A percentile compares a stretch with the other conserved stretches of the same genome.
Evolutionary conservation across 1,140 invertebrate genomes (phyloP).

Genomic region (Platyura marginata): DNA sequence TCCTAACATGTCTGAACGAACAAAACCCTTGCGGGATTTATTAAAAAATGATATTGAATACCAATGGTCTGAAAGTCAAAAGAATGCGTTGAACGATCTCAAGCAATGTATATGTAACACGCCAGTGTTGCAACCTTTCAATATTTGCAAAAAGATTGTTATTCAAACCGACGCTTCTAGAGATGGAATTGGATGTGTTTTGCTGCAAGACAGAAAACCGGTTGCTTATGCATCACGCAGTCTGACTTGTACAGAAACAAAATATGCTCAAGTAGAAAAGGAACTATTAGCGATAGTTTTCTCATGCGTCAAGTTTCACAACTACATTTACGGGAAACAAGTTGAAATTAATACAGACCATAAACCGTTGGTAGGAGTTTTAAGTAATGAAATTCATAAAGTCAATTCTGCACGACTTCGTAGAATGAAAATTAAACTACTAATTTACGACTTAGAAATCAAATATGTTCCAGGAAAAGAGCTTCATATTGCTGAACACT

Average conservation of each 20-base stretch:
- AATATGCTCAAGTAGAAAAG: slow-evolving; percentile 21
- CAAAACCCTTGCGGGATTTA: too few species aligned
- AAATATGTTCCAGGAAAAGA: not conserved
- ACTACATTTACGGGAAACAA: slow-evolving; percentile 9
- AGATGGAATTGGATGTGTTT: slow-evolving; percentile 9
- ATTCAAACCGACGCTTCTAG: slow-evolving; percentile 16
- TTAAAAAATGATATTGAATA: too few species aligned
- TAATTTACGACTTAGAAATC: not conserved
- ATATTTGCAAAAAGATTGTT: slow-evolving; percentile 9
- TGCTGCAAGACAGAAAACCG: slow-evolving; percentile 12
- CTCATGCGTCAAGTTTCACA: slow-evolving; percentile 8
- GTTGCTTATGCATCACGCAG: slow-evolving; percentile 19
- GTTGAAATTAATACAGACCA: slow-evolving; percentile 4
- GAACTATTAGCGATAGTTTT: slow-evolving; percentile 24
- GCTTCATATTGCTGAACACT: slow-evolving; percentile 9
- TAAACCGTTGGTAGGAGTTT: not conserved
- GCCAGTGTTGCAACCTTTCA: slow-evolving; percentile 10
- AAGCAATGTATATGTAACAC: slow-evolving; percentile 8
- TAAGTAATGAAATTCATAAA: not conserved
- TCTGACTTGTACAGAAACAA: slow-evolving; percentile 10
- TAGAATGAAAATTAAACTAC: not conserved
- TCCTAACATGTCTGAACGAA: too few species aligned
- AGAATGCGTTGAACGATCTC: slow-evolving; percentile 6
- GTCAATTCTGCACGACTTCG: not conserved
- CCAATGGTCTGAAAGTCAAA: slow-evolving; percentile 4